A percentile compares a stretch with the other conserved stretches of the same genome.
These are phyloP conservation scores for Megaceryle torquata DNA, from an alignment of 2,113 vertebrate species.

Conservation along the genomic window DNA sequence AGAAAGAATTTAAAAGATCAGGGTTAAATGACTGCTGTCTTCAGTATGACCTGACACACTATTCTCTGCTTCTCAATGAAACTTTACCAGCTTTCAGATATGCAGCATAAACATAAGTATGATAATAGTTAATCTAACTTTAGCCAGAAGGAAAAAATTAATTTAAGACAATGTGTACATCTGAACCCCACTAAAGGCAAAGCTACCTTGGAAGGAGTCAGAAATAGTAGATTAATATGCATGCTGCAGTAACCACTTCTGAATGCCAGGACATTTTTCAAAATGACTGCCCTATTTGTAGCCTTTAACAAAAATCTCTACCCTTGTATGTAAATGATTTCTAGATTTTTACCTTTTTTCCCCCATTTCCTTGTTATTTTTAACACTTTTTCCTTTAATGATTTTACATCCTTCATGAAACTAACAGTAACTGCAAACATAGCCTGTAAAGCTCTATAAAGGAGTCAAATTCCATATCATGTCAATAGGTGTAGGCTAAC, in stretches of 20 bases:
- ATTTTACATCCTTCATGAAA: background rate
- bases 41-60: background rate
- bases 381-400: background rate
- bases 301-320: background rate
- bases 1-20: background rate
- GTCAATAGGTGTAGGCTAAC: background rate
- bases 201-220: background rate
- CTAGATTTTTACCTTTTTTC: background rate
- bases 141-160: background rate
- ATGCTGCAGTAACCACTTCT: background rate
- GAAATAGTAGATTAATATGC: background rate
- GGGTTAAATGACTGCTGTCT: background rate
- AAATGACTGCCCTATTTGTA: background rate
- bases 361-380: background rate
- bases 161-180: fast-evolving
- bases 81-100: background rate
- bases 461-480: background rate
- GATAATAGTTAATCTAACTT: background rate
- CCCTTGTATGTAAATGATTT: background rate
- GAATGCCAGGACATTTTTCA: background rate
- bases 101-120: background rate
- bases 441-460: background rate
- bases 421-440: background rate
- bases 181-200: background rate
- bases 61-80: background rate